Conservation (phyloP, 2,113 vertebrate species). For the Zosterops japonicus region DNA sequence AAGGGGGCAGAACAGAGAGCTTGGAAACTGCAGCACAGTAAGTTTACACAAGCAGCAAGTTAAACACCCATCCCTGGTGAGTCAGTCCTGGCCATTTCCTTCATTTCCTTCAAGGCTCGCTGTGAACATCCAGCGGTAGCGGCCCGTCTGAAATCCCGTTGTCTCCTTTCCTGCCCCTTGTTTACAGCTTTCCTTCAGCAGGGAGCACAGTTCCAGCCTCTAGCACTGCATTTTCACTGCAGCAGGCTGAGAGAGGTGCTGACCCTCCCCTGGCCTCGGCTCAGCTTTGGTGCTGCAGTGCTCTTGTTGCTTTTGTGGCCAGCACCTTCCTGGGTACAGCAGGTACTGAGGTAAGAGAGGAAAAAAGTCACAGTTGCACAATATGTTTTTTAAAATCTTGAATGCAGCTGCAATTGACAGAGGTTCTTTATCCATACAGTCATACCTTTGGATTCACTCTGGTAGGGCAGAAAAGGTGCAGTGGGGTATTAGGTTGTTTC, state of each 20-base stretch:
- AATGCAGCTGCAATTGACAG: neutral
- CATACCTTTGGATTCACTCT: neutral
- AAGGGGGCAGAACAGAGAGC: neutral
- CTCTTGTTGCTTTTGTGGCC: neutral
- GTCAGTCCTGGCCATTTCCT: conserved; percentile 13
- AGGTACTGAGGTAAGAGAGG: neutral
- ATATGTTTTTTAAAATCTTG: rapidly evolving
- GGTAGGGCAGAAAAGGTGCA: neutral
- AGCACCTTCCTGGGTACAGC: neutral
- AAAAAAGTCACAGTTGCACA: neutral
- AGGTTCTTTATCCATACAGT: neutral
- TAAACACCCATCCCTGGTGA: neutral
- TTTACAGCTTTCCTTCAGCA: neutral
- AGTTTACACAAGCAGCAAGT: conserved; percentile 24
- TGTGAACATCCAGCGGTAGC: neutral
- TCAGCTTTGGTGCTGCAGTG: neutral
- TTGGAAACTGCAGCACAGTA: neutral
- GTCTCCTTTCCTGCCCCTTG: neutral
- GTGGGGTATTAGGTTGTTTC: neutral
- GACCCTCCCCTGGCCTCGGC: neutral
- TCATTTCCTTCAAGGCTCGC: neutral
- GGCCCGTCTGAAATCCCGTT: neutral
- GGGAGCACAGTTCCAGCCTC: neutral
- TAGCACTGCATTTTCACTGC: neutral
- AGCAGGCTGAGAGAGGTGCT: neutral